Base-by-base conservation (phyloP, 2,888 invertebrate species). In the Parnassius glacialis region DNA sequence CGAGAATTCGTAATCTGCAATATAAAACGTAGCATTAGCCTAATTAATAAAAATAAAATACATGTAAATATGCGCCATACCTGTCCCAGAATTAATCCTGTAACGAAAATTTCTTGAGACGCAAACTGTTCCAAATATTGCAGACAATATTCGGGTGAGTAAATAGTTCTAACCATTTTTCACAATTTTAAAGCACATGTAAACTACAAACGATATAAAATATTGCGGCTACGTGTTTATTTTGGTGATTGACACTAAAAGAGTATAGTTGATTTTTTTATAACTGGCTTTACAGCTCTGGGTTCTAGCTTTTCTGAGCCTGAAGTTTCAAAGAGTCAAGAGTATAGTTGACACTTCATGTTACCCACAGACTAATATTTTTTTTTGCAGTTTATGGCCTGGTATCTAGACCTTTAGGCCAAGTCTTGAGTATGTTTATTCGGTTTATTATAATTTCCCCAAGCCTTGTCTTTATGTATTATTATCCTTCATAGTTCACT, bases 81-180 rank as follows among this genome's bases (percentile, higher is more conserved):
- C 93, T 97, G 96, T 67, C 96, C 96, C 70, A 96, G 90, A 76
- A 96, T 95, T 75, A 97, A 90, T 67, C 96, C 96, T 66, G 95
- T 93, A 50, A 93, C 93, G 77, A 94, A 94, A 70, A 86, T 90
- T 76, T 94, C 93, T 67, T 93, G 86, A 64, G 93, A 92, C 11
- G 93, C 92, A 76, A 95, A 92, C 71, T 93, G 93, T 69, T 93
- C 91, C 70, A 96, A 84, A 85, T 96, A 95, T 70, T 93, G 92
- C 69, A 94, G 90, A 66, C 95, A 92, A 80, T 92, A 88, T 80
- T 95, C 94, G 68, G 95, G 95, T 25, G 95, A 94, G 75, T 94
- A 92, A 60, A 95, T 93, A 67, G 93, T 94, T 80, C 95, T 93
- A 70, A 94, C 94, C 95, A 95, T 95, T 76, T 59, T 58, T 52